Evolutionary conservation across 2,888 invertebrate genomes (phyloP), one percentile per base, ranked within the genome.

Genomic region (Limnephilus marmoratus): DNA sequence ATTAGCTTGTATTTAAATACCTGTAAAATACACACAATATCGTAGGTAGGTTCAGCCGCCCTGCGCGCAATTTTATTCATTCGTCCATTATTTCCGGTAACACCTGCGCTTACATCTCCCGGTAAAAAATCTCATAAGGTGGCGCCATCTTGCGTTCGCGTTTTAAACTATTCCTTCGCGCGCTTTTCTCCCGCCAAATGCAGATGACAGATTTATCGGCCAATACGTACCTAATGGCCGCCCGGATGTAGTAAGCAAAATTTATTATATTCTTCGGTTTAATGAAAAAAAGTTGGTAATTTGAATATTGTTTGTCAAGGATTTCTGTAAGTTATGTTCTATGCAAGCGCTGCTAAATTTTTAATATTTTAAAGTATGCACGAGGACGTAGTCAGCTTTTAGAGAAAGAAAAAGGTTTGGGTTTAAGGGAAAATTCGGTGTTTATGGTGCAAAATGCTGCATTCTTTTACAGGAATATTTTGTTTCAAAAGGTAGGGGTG

Each of bases 111-210:
- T 89, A 89, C 91, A 92, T 92, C 88, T 87, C 86, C 45, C n/a
- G 68, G 87, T 68, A 93, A 93, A 93, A 93, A 93, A 92, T 93
- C 92, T 93, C 91, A 93, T 93, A 93, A 93, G 92, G 91, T 90
- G 91, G 85, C 92, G 68, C 49, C 89, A 45, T 91, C 85, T 91
- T 90, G 90, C 92, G 93, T 88, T 91, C 91, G 90, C 91, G 85
- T 87, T 92, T 92, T 91, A 92, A 92, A 92, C 90, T 90, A 92
- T 37, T 85, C 91, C 45, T 87, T 92, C 92, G 83, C 91, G 89
- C 90, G 85, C 92, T 91, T 92, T 91, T 86, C 81, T 31, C 81
- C 34, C 86, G 91, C 86, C 93, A 90, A 82, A 81, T 93, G 93
- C 91, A 90, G 85, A 91, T 93, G 93, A 91, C 93, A 93, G 93